Evolutionary conservation across 2,888 invertebrate species (phyloP), one percentile per base, ranked within the genome.

Genomic region (Argyra leucocephala): DNA sequence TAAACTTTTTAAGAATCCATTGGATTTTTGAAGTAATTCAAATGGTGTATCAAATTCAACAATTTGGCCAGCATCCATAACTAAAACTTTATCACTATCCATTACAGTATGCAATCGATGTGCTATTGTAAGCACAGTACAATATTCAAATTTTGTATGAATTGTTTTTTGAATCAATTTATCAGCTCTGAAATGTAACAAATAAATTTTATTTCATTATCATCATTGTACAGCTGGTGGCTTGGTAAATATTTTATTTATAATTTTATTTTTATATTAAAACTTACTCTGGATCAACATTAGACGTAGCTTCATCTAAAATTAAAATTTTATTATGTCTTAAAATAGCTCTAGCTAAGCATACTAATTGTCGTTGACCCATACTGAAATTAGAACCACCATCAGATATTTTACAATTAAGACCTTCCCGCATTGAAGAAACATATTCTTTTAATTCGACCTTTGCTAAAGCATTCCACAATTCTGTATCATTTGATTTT

Each of bases 71-170:
- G 64, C 65, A 58, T 69, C 69, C 69, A 69, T 68, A 2, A 69
- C 68, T 12, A 69, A 62, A 9, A 94, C 88, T 70, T 88, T 83
- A 78, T 94, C 92, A 2, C 91, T 89, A 76, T 95, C 94, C 81
- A 96, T 94, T 57, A 96, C 90, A 0, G 94, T 95, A 76, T 95
- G 89, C 66, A 96, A 80, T 9, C 95, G 85, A 81, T 96, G 95
- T 5, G 95, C 95, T 36, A 96, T 93, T 0, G 94, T 95, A 21
- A 96, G 78, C 3, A 95, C 93, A 0, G 93, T 93, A 76, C 93
- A 94, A 58, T 88, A 81, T 0, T 83, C 82, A 77, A 94, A 95
- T 75, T 90, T 88, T 62, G 84, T 84, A 64, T 92, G 83, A 62
- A 94, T 92, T 0, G 93, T 91, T 71, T 84, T 85, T 76, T 93